Evolutionary conservation across 2,888 invertebrate species (phyloP).

Genomic region (Epinotia brunnichana): DNA sequence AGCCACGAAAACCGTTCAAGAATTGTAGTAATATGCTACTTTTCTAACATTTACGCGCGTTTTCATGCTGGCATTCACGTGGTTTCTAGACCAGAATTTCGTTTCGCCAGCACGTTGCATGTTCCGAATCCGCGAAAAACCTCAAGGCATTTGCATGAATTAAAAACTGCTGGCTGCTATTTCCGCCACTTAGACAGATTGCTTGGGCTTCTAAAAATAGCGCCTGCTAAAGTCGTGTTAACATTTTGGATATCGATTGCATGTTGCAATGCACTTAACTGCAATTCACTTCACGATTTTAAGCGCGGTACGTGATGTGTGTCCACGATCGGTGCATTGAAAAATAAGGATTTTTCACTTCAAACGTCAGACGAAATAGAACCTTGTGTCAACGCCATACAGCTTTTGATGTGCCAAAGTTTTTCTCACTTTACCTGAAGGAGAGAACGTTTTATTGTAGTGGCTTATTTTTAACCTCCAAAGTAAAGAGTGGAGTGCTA

Average conservation of each 20-base stretch:
- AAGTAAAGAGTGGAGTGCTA: neutral
- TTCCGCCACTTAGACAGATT: conserved; percentile 41
- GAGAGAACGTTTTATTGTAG: neutral
- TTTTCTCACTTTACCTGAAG: neutral
- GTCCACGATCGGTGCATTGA: neutral
- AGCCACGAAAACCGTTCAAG: neutral
- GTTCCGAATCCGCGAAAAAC: conserved; percentile 37
- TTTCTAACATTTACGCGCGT: conserved; percentile 2
- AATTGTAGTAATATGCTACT: conserved; percentile 1
- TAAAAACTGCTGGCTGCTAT: conserved; percentile 39
- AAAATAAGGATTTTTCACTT: neutral
- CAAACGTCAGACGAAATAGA: neutral
- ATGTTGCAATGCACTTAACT: conserved; percentile 17
- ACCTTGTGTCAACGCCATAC: neutral
- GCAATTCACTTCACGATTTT: conserved; percentile 20
- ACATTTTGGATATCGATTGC: conserved; percentile 29
- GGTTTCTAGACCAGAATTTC: conserved; percentile 23
- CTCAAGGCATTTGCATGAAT: conserved; percentile 44
- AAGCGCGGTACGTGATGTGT: conserved; percentile 1
- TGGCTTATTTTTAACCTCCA: neutral
- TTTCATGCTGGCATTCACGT: conserved; percentile 9
- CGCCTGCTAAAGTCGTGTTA: conserved; percentile 19
- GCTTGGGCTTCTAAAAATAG: conserved; percentile 37
- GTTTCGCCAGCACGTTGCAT: conserved; percentile 36
- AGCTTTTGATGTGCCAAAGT: neutral